Conservation (phyloP, 2,888 invertebrate genomes). For the Exocentrus adspersus region DNA sequence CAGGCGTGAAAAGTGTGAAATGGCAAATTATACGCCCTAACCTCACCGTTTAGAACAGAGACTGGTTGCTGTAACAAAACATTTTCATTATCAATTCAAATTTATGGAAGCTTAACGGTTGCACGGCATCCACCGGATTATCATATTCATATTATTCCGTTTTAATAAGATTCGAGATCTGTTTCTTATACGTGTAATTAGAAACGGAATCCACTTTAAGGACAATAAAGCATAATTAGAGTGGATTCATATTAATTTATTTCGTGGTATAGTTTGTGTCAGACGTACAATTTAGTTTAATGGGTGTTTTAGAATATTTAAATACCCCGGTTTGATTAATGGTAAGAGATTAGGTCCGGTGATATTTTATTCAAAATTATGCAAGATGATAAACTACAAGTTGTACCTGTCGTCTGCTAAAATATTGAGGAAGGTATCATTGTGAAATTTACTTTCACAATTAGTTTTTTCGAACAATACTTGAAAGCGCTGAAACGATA, state of each 20-base stretch:
- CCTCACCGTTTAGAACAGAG: background rate
- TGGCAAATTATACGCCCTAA: background rate
- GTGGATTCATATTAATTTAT: constrained; percentile 2
- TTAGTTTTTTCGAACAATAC: background rate
- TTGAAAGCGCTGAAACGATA: background rate
- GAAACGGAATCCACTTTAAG: constrained; percentile 2
- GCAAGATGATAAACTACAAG: background rate
- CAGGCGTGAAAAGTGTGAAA: background rate
- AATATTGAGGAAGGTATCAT: background rate
- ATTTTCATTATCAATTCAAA: constrained; percentile 22
- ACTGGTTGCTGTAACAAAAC: constrained; percentile 10
- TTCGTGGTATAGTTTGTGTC: background rate
- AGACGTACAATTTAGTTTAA: background rate
- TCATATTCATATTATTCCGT: constrained; percentile 24
- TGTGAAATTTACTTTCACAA: background rate
- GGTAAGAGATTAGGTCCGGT: background rate
- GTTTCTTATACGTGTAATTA: constrained; percentile 20
- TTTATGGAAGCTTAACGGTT: constrained; percentile 27
- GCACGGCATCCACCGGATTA: constrained; percentile 12
- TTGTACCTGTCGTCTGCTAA: background rate
- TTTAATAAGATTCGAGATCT: constrained; percentile 19
- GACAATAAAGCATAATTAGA: constrained; percentile 18
- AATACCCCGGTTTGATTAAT: background rate
- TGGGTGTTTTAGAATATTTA: background rate
- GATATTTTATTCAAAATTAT: background rate